Percentiles rank a stretch among this genome's conserved stretches.
Conservation (phyloP, 2,888 invertebrate genomes). For the Masnerella sp. region DNA sequence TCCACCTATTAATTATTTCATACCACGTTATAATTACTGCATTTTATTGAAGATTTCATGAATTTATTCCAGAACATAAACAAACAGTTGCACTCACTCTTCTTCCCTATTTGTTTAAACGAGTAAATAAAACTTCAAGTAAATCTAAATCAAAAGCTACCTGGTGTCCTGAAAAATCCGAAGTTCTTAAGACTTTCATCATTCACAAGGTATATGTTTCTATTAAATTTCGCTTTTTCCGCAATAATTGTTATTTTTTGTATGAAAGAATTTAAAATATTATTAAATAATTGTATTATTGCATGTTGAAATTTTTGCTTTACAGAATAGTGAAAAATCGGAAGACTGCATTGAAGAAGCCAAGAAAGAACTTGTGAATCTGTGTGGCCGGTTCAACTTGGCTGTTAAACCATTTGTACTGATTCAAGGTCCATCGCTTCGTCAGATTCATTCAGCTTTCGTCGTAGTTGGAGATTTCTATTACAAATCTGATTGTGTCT, state of each 20-base stretch:
- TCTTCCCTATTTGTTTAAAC: slow-evolving; percentile 14
- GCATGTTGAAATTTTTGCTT: neutral
- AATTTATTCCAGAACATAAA: slow-evolving; percentile 16
- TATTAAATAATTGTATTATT: neutral
- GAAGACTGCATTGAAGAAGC: slow-evolving; percentile 8
- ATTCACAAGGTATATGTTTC: slow-evolving; percentile 17
- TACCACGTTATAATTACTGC: too few species aligned
- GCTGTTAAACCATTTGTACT: slow-evolving; percentile 32
- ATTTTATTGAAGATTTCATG: neutral
- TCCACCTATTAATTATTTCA: neutral
- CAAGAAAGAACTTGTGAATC: slow-evolving; percentile 3
- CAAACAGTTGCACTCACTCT: slow-evolving; percentile 4
- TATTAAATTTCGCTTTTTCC: too few species aligned
- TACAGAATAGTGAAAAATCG: slow-evolving; percentile 5
- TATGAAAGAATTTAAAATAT: neutral
- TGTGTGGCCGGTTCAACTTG: slow-evolving; percentile 9
- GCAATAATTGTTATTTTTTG: neutral
- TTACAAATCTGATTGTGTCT: slow-evolving; percentile 16
- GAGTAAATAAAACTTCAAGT: neutral
- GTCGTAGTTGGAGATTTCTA: slow-evolving; percentile 26
- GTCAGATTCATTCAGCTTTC: slow-evolving; percentile 20
- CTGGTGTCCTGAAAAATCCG: slow-evolving; percentile 14
- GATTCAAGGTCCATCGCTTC: slow-evolving; percentile 25
- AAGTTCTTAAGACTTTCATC: slow-evolving; percentile 8
- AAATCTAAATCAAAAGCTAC: slow-evolving; percentile 1